A percentile compares a stretch with the other conserved stretches of the same genome.
phyloP scores from a whole-genome alignment of 2,113 vertebrate species.

The Rhodinocichla rosea region DNA sequence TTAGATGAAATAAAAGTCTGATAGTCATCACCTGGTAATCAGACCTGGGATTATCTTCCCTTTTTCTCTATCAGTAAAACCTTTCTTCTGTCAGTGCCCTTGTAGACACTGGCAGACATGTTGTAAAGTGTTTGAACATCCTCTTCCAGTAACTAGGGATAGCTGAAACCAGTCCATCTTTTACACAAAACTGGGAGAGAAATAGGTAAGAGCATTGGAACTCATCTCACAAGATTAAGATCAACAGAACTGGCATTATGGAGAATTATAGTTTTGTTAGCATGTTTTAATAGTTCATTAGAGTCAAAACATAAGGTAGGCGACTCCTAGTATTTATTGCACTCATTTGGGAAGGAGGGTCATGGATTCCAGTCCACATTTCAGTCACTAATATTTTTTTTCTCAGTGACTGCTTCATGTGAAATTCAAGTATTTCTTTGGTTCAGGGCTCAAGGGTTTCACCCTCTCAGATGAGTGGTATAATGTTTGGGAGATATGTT shows the following conservation, averaged over 20 bases:
- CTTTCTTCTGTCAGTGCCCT: background rate
- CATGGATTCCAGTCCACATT: background rate
- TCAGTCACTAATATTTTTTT: background rate
- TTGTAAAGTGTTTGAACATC: background rate
- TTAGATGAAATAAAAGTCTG: background rate
- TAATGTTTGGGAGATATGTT: background rate
- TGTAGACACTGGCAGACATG: rapidly evolving
- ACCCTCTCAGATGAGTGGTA: background rate
- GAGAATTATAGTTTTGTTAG: background rate
- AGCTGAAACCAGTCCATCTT: background rate
- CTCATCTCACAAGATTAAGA: background rate
- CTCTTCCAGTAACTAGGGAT: background rate
- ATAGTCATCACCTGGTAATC: background rate
- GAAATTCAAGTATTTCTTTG: background rate
- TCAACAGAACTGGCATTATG: background rate
- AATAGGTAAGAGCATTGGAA: background rate
- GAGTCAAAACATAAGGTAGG: background rate
- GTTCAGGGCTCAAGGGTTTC: background rate
- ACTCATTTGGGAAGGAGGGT: background rate
- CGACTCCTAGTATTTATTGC: background rate
- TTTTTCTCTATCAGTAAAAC: background rate
- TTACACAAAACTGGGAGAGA: background rate
- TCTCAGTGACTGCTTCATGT: background rate
- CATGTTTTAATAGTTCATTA: background rate
- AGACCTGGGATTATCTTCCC: background rate